Evolutionary conservation across 2,113 vertebrate species (phyloP), one percentile per base, ranked within the genome.

Genomic region (Hippocampus abdominalis): DNA sequence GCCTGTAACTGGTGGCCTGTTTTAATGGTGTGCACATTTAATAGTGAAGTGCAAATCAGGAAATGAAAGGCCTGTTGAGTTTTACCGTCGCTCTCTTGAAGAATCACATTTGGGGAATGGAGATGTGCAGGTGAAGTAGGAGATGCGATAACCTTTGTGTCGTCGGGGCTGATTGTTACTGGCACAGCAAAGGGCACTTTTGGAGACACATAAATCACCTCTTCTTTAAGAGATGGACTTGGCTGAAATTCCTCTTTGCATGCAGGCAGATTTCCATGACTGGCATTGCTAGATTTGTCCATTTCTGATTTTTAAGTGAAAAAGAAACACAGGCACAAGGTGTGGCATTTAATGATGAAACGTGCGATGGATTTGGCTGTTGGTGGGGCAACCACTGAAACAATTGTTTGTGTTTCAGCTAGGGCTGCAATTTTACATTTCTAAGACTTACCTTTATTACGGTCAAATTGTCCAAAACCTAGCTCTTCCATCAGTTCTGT

Each of bases 401-500:
- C 12, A 16, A 46, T 46, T 46, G 8, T 46, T 12, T 20, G 46
- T 20, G 18, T 49, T 49, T 49, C 46, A 49, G 2, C 46, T 20
- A 1, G 5, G 46, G 46, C 3, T 15, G 46, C 16, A 2, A 10
- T 53, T 21, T n/a, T 8, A n/a, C 20, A n/a, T n/a, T 53, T 53
- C 16, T 20, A 51, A 51, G 48, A 2, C 3, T 86, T 89, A 96
- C 92, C 93, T 92, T 94, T 91, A 79, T 92, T 86, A 86, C 93
- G 85, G 76, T 94, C 90, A 54, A 90, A 81, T 76, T 93, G 91
- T 81, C 87, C 93, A 74, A 95, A 82, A 62, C 87, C 92, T 75
- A 96, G 90, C 79, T 93, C 90, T 71, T 94, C 92, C 88, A 94
- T 83, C 0, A 93, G 75, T 77, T 93, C 93, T 95, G 81, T 46